Base-by-base conservation (phyloP, 2,888 invertebrate species). In the Trisateles emortualis region DNA sequence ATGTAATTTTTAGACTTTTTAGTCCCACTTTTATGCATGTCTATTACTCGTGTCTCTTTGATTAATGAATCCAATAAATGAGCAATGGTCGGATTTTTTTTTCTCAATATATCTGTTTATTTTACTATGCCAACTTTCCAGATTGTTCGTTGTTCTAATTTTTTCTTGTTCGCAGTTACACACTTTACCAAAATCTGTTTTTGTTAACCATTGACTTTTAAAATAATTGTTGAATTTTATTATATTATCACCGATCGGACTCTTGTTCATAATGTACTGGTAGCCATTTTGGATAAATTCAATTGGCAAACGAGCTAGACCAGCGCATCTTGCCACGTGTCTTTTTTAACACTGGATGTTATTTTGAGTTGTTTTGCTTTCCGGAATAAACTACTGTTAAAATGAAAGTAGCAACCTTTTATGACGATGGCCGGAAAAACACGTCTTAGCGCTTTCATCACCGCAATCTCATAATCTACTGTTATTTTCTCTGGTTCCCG, bases 51-150 rank as follows among this genome's bases (percentile, higher is more conserved):
- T 29, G 26, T 29, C 8, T 40, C 22, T 48, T 40, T 33, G 39
- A 33, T 52, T 40, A 52, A 45, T 35, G 41, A 36, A 42, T 46
- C 52, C 36, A 52, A 52, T 19, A 52, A 36, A 36, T 46, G 29
- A 30, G 52, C 52, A 35, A 52, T 36, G 41, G 52, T 30, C 45
- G 52, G 46, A 41, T 36, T 46, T 42, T 41, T 46, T 30, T 36
- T 35, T n/a, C 46, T 41, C 52, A 46, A 52, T 45, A 45, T 45
- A 52, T 45, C 46, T 46, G 36, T 52, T 52, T 36, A 52, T 35
- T 41, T 40, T 33, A 40, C 40, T 41, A 40, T 41, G 40, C 45
- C 40, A 52, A 10, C 30, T 40, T 40, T 47, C 47, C 39, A 47
- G 13, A 19, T 39, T 48, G 39, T 48, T 48, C 22, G 47, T 48